These are phyloP conservation scores for Tachuris rubrigastra DNA, from an alignment of 2,113 vertebrate species.

Conservation along the genomic window DNA sequence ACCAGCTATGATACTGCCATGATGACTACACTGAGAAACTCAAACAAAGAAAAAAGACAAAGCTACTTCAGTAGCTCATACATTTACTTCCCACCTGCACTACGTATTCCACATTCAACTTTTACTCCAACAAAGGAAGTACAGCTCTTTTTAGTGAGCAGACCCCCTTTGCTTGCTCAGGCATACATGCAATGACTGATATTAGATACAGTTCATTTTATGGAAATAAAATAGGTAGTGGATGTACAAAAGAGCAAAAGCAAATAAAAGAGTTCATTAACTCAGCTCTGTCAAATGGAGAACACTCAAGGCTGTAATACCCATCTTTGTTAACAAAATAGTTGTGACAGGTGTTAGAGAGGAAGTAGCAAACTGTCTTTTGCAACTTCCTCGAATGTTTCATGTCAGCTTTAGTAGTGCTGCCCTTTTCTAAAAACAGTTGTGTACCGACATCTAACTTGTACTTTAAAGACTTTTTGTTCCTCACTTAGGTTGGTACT, in stretches of 20 bases:
- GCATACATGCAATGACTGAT: rapidly evolving
- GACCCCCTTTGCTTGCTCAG: background rate
- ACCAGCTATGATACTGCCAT: background rate
- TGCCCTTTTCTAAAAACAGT: background rate
- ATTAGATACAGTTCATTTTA: background rate
- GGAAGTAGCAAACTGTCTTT: background rate
- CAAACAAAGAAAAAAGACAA: background rate
- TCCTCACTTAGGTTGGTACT: background rate
- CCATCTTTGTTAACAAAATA: background rate
- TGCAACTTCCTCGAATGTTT: background rate
- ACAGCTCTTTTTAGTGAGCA: background rate
- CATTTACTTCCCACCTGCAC: background rate
- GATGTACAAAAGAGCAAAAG: background rate
- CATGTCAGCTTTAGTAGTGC: background rate
- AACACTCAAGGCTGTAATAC: background rate
- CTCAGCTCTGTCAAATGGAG: background rate
- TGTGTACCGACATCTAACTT: background rate
- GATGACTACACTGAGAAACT: background rate
- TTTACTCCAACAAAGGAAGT: background rate
- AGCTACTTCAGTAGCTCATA: background rate
- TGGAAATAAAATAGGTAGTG: background rate
- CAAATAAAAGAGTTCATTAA: background rate
- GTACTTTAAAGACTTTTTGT: background rate
- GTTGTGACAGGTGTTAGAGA: background rate
- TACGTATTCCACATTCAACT: background rate